Conservation (phyloP, 2,113 vertebrate genomes). For the Sturnira hondurensis region DNA sequence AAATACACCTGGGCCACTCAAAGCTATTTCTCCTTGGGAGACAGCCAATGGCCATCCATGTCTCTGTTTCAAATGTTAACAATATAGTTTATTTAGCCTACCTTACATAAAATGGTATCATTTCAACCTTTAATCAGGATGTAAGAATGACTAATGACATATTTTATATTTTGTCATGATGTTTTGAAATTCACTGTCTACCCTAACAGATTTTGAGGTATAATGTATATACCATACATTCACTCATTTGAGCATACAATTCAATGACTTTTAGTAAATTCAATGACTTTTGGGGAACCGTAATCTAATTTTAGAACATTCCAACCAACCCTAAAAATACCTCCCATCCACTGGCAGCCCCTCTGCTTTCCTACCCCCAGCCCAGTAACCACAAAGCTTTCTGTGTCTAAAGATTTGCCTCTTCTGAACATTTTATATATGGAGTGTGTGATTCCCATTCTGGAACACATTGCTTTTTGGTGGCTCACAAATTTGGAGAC, state of each 20-base stretch:
- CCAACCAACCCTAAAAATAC: not conserved
- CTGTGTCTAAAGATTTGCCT: not conserved
- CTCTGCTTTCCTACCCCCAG: not conserved
- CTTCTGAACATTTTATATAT: not conserved
- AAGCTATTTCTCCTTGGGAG: not conserved
- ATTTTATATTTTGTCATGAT: not conserved
- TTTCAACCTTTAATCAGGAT: not conserved
- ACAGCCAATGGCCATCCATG: not conserved
- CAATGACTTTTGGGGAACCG: not conserved
- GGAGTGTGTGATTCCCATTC: not conserved
- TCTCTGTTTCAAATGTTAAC: not conserved
- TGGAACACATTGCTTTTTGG: not conserved
- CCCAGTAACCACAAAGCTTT: not conserved
- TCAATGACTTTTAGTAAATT: not conserved
- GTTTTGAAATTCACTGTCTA: not conserved
- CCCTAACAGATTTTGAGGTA: not conserved
- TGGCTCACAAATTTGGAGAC: not conserved
- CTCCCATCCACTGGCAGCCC: not conserved
- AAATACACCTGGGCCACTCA: not conserved
- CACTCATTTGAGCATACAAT: not conserved
- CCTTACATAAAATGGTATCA: not conserved
- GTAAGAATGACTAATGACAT: not conserved
- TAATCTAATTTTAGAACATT: not conserved
- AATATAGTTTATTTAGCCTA: not conserved
- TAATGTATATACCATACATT: not conserved